A percentile compares a stretch with the other conserved stretches of the same genome.
These are phyloP conservation scores for Calameuta pallipes DNA, from an alignment of 2,888 invertebrate species.

Conservation along the genomic window DNA sequence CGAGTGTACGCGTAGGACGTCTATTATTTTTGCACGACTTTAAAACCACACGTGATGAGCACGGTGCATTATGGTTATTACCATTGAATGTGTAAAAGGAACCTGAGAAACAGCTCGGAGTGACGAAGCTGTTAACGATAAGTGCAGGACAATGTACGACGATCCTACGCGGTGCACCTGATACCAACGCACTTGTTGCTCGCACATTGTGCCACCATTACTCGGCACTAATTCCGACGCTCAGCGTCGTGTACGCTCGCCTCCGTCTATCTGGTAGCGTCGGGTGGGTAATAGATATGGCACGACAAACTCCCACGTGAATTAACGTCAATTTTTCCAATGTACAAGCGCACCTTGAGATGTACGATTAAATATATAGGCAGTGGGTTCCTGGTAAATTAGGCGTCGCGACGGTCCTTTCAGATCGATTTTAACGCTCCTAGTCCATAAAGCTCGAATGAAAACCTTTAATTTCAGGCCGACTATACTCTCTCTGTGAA, in stretches of 20 bases:
- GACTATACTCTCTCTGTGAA: neutral
- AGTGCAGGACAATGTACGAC: slow-evolving; percentile 51
- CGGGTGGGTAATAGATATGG: neutral
- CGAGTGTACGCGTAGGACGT: neutral
- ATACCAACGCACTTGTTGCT: slow-evolving; percentile 31
- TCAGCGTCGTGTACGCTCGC: neutral
- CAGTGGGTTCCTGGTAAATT: neutral
- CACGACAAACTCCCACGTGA: slow-evolving; percentile 49
- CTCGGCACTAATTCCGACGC: slow-evolving; percentile 14
- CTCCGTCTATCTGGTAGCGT: neutral
- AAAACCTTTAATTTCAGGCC: neutral
- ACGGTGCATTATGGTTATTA: neutral
- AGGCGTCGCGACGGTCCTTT: neutral
- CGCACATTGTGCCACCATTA: slow-evolving; percentile 35
- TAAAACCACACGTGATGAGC: neutral
- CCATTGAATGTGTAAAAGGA: neutral
- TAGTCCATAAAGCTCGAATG: neutral
- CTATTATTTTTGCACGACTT: neutral
- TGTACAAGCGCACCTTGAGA: neutral
- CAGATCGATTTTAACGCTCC: neutral
- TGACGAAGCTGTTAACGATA: slow-evolving; percentile 24
- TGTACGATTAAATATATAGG: neutral
- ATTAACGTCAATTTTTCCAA: slow-evolving; percentile 30
- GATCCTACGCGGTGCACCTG: slow-evolving; percentile 31
- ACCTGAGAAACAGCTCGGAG: neutral